Evolutionary conservation across 2,888 invertebrate genomes (phyloP).

Genomic region (Oeneis ivallda): DNA sequence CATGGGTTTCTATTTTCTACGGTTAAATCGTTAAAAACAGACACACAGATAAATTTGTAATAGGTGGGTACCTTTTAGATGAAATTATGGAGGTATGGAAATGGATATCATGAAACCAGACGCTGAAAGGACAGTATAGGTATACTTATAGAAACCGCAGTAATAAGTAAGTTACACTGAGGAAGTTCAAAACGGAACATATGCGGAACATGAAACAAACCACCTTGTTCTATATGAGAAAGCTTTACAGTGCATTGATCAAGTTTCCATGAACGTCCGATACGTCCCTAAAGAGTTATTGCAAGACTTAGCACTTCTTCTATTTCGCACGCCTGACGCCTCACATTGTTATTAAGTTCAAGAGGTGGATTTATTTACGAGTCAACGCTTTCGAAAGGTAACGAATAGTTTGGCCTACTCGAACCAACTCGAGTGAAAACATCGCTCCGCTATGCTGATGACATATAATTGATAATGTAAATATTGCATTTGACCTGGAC

Average conservation of each 20-base stretch:
- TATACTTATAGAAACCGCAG: no score
- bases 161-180: no score
- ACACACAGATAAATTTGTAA: no score
- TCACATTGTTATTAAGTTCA: constrained; percentile 80
- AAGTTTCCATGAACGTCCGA: constrained; percentile 62
- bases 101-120: no score
- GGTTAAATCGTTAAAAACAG: no score
- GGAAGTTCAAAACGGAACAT: background rate
- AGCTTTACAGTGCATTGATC: constrained; percentile 55
- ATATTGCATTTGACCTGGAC: constrained; percentile 42
- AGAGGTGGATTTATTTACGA: constrained; percentile 79
- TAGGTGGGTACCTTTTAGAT: no score
- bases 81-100: no score
- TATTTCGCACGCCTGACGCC: constrained; percentile 80
- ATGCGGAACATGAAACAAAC: background rate
- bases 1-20: no score
- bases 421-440: constrained; percentile 68
- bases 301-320: constrained; percentile 74
- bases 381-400: constrained; percentile 78
- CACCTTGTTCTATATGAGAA: background rate
- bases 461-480: constrained; percentile 79
- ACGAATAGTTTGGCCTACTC: constrained; percentile 58
- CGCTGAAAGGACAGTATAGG: no score
- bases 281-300: constrained; percentile 73
- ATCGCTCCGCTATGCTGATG: constrained; percentile 69